Percentiles rank a stretch among this genome's conserved stretches.
Conservation (phyloP, 1,140 invertebrate genomes). For the Manduca sexta region DNA sequence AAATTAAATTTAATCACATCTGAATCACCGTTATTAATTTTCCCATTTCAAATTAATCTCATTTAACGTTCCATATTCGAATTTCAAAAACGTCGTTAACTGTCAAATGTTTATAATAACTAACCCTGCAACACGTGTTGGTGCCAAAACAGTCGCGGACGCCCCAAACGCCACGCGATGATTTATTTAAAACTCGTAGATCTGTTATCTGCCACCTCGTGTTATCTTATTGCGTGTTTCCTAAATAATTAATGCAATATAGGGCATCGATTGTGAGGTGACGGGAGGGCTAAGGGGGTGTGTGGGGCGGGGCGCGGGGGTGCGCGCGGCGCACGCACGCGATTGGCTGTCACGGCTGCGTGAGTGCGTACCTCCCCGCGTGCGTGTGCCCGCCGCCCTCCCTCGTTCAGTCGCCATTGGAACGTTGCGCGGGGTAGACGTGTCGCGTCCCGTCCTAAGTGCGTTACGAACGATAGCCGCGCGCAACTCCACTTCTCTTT, state of each 20-base stretch:
- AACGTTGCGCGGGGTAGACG: slow-evolving; percentile 35
- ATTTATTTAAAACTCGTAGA: slow-evolving; percentile 64
- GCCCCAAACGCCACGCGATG: slow-evolving; percentile 36
- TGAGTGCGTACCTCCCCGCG: slow-evolving; percentile 67
- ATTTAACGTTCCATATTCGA: too few relatives aligned
- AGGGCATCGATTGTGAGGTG: slow-evolving; percentile 74
- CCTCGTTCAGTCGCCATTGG: slow-evolving; percentile 54
- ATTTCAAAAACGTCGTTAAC: too few relatives aligned
- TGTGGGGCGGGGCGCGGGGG: slow-evolving; percentile 45
- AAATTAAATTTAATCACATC: too few relatives aligned
- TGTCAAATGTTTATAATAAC: too few relatives aligned
- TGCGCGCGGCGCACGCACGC: slow-evolving; percentile 69
- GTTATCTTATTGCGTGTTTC: slow-evolving; percentile 74
- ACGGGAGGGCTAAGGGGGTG: slow-evolving; percentile 51
- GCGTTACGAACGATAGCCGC: slow-evolving; percentile 30
- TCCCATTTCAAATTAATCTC: too few relatives aligned
- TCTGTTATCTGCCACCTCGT: slow-evolving; percentile 68
- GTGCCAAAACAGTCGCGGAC: background rate
- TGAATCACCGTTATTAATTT: too few relatives aligned
- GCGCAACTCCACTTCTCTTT: slow-evolving; percentile 10
- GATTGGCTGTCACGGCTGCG: slow-evolving; percentile 68
- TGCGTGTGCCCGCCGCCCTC: slow-evolving; percentile 58
- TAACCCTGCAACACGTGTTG: slow-evolving; percentile 2
- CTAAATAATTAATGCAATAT: slow-evolving; percentile 74
- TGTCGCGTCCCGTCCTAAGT: slow-evolving; percentile 28